A percentile compares a stretch with the other conserved stretches of the same genome.
Evolutionary conservation across 2,113 vertebrate genomes (phyloP).

Genomic region (Strigops habroptila): DNA sequence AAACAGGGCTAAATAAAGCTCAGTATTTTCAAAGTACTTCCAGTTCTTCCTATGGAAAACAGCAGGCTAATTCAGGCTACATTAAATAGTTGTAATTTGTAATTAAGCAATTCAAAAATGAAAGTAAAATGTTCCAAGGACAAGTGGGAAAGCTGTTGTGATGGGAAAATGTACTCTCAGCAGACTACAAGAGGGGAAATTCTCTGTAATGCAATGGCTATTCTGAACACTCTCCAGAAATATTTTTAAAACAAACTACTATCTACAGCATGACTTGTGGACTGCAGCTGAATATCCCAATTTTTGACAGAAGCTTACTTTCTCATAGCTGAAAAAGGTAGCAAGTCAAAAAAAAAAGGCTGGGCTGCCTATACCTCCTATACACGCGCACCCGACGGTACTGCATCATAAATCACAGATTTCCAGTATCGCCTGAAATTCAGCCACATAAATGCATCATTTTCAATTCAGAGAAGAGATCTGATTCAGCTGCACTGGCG

Average conservation of each 20-base stretch:
- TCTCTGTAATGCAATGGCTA: neutral
- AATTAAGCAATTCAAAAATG: conserved; percentile 36
- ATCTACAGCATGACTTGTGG: neutral
- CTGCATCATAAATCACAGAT: neutral
- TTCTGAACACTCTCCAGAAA: conserved; percentile 22
- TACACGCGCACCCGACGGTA: rapidly evolving
- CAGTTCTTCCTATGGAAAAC: neutral
- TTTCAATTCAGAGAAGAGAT: neutral
- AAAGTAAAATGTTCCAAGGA: conserved; percentile 30
- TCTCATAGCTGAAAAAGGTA: neutral
- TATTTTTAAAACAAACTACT: conserved; percentile 17
- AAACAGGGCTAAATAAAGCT: neutral
- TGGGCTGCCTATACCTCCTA: neutral
- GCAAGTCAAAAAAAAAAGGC: neutral
- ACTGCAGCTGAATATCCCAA: neutral
- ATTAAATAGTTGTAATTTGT: neutral
- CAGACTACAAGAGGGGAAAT: neutral
- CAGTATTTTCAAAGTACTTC: neutral
- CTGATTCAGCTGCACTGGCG: neutral
- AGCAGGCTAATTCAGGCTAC: neutral
- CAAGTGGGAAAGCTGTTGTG: conserved; percentile 20
- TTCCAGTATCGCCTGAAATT: neutral
- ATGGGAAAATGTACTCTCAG: neutral
- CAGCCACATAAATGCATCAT: neutral
- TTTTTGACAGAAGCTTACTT: neutral